Percentiles rank a stretch among this genome's conserved stretches.
Conservation (phyloP, 2,797 vertebrate genomes). For the Galaxias olidus region DNA sequence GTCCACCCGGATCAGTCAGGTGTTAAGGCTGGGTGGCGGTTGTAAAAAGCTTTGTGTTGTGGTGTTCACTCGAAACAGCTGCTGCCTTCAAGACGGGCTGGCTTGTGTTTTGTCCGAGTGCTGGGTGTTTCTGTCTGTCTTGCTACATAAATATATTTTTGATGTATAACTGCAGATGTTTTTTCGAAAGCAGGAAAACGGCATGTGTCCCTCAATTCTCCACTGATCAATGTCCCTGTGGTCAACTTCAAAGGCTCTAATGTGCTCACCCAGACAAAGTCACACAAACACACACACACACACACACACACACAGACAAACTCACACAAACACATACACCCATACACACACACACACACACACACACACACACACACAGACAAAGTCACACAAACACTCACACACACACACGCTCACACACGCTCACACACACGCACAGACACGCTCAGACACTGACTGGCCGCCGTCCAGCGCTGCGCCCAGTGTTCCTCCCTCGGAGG, state of each 20-base stretch:
- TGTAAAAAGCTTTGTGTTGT: slow-evolving; percentile 10
- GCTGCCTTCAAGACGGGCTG: slow-evolving; percentile 10
- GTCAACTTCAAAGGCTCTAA: slow-evolving; percentile 60
- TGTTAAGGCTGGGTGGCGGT: slow-evolving; percentile 15
- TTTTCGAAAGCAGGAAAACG: slow-evolving; percentile 50
- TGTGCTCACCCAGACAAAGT: too few species aligned
- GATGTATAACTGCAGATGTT: slow-evolving; percentile 59
- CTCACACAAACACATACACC: slow-evolving; percentile 11
- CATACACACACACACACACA: slow-evolving; percentile 9
- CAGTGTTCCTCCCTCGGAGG: slow-evolving; percentile 14
- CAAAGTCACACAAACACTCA: slow-evolving; percentile 52
- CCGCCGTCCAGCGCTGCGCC: slow-evolving; percentile 26
- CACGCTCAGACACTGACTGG: slow-evolving; percentile 19
- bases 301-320: slow-evolving; percentile 18
- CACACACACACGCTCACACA: slow-evolving; percentile 33
- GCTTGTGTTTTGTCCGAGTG: not conserved
- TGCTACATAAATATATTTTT: slow-evolving; percentile 34
- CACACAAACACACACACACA: slow-evolving; percentile 20
- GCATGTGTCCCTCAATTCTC: slow-evolving; percentile 29
- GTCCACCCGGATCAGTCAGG: slow-evolving; percentile 22
- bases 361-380: slow-evolving; percentile 6
- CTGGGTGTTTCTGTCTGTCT: slow-evolving; percentile 31
- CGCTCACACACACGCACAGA: slow-evolving; percentile 17
- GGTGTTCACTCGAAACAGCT: slow-evolving; percentile 8
- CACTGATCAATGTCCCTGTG: slow-evolving; percentile 44